These are phyloP conservation scores for Cyrtodaria siliqua DNA, from an alignment of 2,888 invertebrate species.

Conservation along the genomic window DNA sequence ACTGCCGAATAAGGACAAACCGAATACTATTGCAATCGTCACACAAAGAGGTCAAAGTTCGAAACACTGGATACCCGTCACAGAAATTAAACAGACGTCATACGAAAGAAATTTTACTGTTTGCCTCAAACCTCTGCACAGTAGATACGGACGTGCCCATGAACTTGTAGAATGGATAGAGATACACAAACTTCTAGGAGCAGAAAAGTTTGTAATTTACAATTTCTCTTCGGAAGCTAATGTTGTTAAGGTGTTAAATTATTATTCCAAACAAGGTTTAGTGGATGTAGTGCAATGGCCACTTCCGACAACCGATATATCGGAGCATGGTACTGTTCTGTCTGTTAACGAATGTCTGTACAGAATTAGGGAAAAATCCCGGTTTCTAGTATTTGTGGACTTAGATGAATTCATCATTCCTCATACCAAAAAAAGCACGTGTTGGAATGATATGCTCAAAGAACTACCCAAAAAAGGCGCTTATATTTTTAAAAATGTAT, in stretches of 20 bases:
- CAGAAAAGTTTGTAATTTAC: conserved; percentile 80
- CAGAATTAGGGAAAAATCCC: too few species aligned
- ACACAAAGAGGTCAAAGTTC: not conserved
- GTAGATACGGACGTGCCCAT: conserved; percentile 70
- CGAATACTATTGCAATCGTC: not conserved
- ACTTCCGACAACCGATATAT: conserved; percentile 48
- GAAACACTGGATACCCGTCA: not conserved
- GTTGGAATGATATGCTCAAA: too few species aligned
- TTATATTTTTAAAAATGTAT: too few species aligned
- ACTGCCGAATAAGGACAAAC: not conserved
- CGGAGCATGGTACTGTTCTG: too few species aligned
- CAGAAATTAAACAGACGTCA: not conserved
- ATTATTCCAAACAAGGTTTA: conserved; percentile 69
- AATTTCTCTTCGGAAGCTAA: conserved; percentile 74
- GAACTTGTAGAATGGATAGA: conserved; percentile 84
- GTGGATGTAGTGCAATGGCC: conserved; percentile 80
- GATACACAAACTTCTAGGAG: conserved; percentile 81
- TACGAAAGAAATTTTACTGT: conserved; percentile 68
- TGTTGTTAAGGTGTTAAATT: conserved; percentile 69
- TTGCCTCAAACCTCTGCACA: conserved; percentile 76
- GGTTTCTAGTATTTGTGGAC: too few species aligned
- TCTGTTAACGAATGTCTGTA: too few species aligned
- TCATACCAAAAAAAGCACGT: too few species aligned
- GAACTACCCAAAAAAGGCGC: too few species aligned
- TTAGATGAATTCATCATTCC: too few species aligned